A percentile compares a stretch with the other conserved stretches of the same genome.
These are phyloP conservation scores for Noctua janthina DNA, from an alignment of 2,888 invertebrate genomes.

Conservation along the genomic window DNA sequence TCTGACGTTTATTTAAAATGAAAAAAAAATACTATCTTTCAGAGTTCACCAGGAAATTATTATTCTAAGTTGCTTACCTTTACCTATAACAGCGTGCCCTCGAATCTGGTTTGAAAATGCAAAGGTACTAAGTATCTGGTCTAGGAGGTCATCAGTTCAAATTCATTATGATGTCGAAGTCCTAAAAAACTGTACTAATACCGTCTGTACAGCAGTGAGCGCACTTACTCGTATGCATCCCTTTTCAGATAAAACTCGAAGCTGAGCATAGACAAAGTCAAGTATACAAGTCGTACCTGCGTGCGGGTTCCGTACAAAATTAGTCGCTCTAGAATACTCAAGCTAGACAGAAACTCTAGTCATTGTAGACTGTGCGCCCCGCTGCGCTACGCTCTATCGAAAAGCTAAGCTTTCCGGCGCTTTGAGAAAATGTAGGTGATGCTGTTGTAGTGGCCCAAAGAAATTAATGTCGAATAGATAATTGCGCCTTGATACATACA, in stretches of 20 bases:
- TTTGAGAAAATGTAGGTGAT: background rate
- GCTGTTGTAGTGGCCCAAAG: background rate
- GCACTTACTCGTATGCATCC: conserved; percentile 2
- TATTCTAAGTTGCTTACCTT: too few relatives aligned
- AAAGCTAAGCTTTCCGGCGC: background rate
- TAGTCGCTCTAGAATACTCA: background rate
- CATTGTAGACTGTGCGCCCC: background rate
- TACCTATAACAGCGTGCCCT: too few relatives aligned
- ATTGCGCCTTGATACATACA: background rate
- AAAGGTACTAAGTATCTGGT: too few relatives aligned
- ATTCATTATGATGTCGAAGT: background rate
- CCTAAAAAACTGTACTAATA: background rate
- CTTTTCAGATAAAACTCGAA: background rate
- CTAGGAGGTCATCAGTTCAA: too few relatives aligned
- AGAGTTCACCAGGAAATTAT: too few relatives aligned
- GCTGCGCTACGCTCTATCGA: background rate
- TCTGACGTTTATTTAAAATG: too few relatives aligned
- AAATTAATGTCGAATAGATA: background rate
- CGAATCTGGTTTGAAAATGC: too few relatives aligned
- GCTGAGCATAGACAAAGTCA: background rate
- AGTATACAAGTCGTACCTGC: background rate
- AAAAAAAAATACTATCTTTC: too few relatives aligned
- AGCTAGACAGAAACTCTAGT: background rate
- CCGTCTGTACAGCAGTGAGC: background rate
- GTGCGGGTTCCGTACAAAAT: conserved; percentile 11